Evolutionary conservation across 2,113 vertebrate species (phyloP), one percentile per base, ranked within the genome.

Genomic region (Neogobius melanostomus): DNA sequence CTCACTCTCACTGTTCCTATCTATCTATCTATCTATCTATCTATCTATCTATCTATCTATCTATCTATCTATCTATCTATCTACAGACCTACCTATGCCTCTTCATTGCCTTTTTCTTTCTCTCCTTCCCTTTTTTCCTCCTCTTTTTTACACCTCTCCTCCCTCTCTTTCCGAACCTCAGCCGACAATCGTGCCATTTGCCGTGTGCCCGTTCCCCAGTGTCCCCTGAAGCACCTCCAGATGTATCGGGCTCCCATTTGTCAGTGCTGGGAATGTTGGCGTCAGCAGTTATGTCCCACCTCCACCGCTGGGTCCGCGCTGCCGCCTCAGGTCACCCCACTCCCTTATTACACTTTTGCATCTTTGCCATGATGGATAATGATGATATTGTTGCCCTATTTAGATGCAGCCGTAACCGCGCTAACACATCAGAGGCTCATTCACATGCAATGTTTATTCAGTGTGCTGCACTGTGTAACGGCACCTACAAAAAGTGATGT

Each of bases 171-270:
- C 71, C 82, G 60, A 82, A 87, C 77, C 73, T 80, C 78, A 68
- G 81, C 84, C 67, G 78, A 79, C 76, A 86, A 81, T 82, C 64
- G 77, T 84, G 80, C 75, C 82, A 84, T 83, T 90, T 28, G 59
- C 83, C 75, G 60, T 45, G 76, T 77, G 69, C 78, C 84, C 69
- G 77, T 80, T 91, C 90, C 85, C 88, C 80, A 64, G 86, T 61
- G 83, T 87, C 79, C 85, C 80, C 78, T 46, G 71, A 57, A 88
- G 85, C 76, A 85, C 91, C 90, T 90, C 84, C 76, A 88, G 76
- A 88, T 87, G 86, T 72, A 87, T 89, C 90, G 87, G 79, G 84
- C 83, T 82, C 86, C 90, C 90, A 91, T 93, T 92, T 81, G 89
- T 93, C 90, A 91, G 90, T 87, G 75, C 80, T 70, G 82, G 75